Evolutionary conservation across 2,113 vertebrate genomes (phyloP).

Genomic region (Pungitius pungitius): DNA sequence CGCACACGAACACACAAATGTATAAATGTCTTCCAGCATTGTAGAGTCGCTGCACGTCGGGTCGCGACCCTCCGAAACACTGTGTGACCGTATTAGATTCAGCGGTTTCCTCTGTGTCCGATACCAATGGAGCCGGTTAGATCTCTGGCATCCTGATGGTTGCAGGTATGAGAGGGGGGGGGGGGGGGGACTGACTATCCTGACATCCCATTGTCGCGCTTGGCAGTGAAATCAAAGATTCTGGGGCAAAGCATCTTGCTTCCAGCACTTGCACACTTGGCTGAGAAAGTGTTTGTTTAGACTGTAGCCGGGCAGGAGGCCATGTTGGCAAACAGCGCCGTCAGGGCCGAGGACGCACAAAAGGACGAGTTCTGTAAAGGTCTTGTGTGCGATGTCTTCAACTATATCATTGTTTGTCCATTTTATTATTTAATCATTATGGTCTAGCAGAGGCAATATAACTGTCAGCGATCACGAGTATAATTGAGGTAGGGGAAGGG

Average conservation of each 20-base stretch:
- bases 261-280: constrained; percentile 35
- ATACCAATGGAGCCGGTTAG: neutral
- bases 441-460: constrained; percentile 4
- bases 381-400: neutral
- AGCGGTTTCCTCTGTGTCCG: neutral
- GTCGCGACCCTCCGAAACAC: neutral
- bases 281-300: constrained; percentile 27
- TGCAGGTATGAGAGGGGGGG: neutral
- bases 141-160: neutral
- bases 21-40: no score
- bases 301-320: constrained; percentile 25
- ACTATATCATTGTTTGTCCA: neutral
- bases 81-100: no score
- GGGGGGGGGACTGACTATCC: neutral
- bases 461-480: neutral
- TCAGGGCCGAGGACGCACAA: constrained; percentile 28
- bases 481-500: neutral
- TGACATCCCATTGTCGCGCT: constrained; percentile 1
- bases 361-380: constrained; percentile 36
- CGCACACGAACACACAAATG: neutral
- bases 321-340: constrained; percentile 33
- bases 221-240: constrained; percentile 36
- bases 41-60: neutral
- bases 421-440: constrained; percentile 5
- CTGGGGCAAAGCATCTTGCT: constrained; percentile 11